Evolutionary conservation across 1,140 invertebrate species (phyloP), one percentile per base, ranked within the genome.

Genomic region (Polypedilum vanderplanki): DNA sequence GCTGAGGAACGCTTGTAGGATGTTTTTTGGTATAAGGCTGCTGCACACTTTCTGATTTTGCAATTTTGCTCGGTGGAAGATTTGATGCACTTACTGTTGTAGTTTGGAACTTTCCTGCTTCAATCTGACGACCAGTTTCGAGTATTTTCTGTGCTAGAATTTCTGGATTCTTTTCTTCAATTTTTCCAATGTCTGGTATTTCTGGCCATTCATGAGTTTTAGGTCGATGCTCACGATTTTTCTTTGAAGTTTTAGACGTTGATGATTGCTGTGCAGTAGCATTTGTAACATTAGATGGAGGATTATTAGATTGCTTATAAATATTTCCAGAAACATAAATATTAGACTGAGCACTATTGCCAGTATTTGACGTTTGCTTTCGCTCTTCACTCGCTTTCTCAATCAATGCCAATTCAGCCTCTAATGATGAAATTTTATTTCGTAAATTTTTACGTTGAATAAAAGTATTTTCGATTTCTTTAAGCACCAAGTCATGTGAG

Each of bases 91-190:
- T 83, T 46, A 46, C 57, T 57, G 41, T 40, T 75, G 70, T 17
- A 33, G 80, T 76, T n/a, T 76, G 77, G 67, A 87, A 87, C 81
- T 91, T 91, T 22, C 90, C 90, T 8, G 92, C 92, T 81, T 95
- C 93, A 73, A 95, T 92, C 82, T 94, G 92, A 0, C 93, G 84
- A 4, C 93, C 93, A 0, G 92, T 94, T 81, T 95, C 93, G 17
- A 95, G 83, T 76, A 95, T 95, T 80, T 96, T 96, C 81, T 93
- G 91, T 0, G 93, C 93, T 15, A 95, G 82, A 65, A 95, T 88
- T 82, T 95, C 93, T 0, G 93, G 94, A 85, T 95, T 95, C 78
- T 94, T 93, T 79, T 95, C 94, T 79, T 95, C 91, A 76, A 95
- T 96, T 82, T 94, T 95, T 2, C 90, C 93, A 40, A 95, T 88